phyloP scores from a whole-genome alignment of 1,140 invertebrate species.

The Lineus longissimus region DNA sequence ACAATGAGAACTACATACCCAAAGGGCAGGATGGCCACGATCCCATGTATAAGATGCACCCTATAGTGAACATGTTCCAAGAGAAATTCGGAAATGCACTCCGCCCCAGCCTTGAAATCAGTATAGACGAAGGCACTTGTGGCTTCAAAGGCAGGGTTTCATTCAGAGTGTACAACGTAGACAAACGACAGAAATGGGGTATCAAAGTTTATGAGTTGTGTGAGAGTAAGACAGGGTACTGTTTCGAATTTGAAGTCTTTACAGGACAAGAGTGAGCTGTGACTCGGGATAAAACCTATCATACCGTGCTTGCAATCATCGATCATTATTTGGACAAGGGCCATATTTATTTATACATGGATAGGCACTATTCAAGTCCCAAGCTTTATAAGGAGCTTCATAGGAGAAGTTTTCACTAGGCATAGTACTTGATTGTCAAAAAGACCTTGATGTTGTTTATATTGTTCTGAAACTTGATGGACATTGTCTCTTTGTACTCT shows the following conservation, averaged over 20 bases:
- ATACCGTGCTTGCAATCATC: neutral
- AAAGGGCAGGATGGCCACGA: neutral
- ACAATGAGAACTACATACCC: neutral
- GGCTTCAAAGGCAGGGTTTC: neutral
- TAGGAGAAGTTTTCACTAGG: too few relatives aligned
- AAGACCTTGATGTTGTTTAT: too few relatives aligned
- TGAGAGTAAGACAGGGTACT: neutral
- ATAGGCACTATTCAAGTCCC: neutral
- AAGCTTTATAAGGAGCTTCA: neutral
- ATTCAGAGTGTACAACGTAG: neutral
- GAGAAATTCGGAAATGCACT: neutral
- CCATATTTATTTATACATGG: neutral
- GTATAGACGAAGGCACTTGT: neutral
- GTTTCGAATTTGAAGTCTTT: neutral
- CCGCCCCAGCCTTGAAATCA: neutral
- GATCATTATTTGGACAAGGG: neutral
- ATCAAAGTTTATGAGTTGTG: neutral
- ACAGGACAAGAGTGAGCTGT: neutral
- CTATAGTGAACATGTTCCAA: too few relatives aligned
- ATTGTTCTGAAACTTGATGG: too few relatives aligned
- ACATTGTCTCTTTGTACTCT: too few relatives aligned
- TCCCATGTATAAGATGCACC: neutral
- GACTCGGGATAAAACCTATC: neutral
- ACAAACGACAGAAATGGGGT: neutral
- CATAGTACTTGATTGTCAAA: too few relatives aligned